These are phyloP conservation scores for Alethe diademata DNA, from an alignment of 2,113 vertebrate genomes.

Conservation along the genomic window DNA sequence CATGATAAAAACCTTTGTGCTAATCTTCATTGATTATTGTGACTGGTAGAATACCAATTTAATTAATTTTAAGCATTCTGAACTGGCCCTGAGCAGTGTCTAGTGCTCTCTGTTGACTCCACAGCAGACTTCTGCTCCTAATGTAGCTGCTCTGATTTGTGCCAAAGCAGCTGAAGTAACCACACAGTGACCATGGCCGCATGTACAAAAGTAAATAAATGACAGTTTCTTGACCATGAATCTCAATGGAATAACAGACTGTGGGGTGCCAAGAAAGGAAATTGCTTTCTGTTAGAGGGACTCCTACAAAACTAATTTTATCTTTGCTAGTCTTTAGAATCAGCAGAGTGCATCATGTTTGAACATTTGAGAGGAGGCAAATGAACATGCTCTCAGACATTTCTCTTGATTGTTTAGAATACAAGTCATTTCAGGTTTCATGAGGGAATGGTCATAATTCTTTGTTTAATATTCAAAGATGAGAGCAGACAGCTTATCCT, in stretches of 20 bases:
- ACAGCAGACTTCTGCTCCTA: neutral
- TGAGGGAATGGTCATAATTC: neutral
- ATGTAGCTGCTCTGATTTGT: neutral
- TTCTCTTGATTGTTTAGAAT: neutral
- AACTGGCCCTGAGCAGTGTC: neutral
- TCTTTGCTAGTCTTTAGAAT: neutral
- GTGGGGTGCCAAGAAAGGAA: neutral
- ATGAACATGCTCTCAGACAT: neutral
- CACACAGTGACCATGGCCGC: neutral
- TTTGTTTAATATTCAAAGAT: neutral
- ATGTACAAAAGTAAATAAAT: neutral
- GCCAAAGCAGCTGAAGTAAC: neutral
- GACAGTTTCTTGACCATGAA: neutral
- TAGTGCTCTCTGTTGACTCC: neutral
- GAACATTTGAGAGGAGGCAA: neutral
- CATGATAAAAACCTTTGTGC: neutral
- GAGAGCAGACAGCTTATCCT: neutral
- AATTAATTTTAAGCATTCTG: slow-evolving; percentile 29
- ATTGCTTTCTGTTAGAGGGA: neutral
- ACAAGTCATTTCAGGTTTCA: neutral
- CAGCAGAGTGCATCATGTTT: neutral
- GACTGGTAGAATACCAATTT: slow-evolving; percentile 18
- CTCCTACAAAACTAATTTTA: neutral
- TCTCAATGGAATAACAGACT: neutral
- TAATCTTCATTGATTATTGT: neutral